Evolutionary conservation across 1,140 invertebrate genomes (phyloP).

Genomic region (Maniola jurtina): DNA sequence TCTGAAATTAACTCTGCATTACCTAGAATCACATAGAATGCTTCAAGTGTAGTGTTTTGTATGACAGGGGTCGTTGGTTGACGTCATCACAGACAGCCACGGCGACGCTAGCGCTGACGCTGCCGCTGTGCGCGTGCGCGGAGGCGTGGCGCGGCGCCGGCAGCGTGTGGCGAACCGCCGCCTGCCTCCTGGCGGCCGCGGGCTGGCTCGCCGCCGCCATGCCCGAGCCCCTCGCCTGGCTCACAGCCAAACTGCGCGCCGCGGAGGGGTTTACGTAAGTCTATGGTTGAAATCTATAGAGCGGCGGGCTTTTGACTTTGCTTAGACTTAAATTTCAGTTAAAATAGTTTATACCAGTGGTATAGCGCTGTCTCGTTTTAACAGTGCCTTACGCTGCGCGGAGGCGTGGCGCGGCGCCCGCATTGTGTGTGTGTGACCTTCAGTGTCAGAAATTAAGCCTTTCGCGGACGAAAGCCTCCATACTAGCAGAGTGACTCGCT

Average conservation of each 20-base stretch:
- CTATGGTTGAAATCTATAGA: background rate
- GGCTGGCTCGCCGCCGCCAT: slow-evolving; percentile 45
- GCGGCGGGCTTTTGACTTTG: background rate
- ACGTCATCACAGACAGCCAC: slow-evolving; percentile 50
- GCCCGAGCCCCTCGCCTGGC: slow-evolving; percentile 30
- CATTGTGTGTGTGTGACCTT: too few species aligned
- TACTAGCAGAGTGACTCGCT: too few species aligned
- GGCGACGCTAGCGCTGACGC: slow-evolving; percentile 36
- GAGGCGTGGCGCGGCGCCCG: too few species aligned
- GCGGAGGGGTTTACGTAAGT: slow-evolving; percentile 51
- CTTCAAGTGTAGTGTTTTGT: background rate
- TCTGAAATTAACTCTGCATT: too few species aligned
- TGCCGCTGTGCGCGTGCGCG: slow-evolving; percentile 41
- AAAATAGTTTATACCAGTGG: too few species aligned
- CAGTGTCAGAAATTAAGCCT: too few species aligned
- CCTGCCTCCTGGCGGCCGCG: slow-evolving; percentile 38
- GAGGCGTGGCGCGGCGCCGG: slow-evolving; percentile 35
- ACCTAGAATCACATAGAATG: background rate
- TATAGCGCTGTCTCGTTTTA: too few species aligned
- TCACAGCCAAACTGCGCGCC: slow-evolving; percentile 31
- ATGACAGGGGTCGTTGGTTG: slow-evolving; percentile 55
- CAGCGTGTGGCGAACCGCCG: slow-evolving; percentile 31
- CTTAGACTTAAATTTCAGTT: too few species aligned
- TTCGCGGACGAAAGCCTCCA: too few species aligned
- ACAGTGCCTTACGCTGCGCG: too few species aligned